Base-by-base conservation (phyloP, 1,140 invertebrate genomes). In the Harlomillsia oculata region DNA sequence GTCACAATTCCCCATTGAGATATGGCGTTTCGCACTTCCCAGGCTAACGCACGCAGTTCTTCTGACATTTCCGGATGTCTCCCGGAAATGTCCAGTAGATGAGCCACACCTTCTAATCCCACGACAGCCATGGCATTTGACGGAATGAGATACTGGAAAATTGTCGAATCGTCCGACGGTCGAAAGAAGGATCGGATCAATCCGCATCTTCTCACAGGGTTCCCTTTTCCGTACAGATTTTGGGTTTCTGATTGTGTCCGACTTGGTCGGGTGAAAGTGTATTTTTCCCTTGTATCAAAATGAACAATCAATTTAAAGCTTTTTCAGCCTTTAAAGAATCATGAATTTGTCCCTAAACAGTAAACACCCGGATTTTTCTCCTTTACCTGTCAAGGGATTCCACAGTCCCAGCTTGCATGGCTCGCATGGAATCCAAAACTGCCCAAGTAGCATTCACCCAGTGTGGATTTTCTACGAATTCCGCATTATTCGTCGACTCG, bases 151-250 rank as follows among this genome's bases (percentile, higher is more conserved):
- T 57, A 63, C 30, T 63, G 62, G 16, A 63, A 49, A 40, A 60
- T 55, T 0, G 62, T 60, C 0, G 62, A 55, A 32, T 63, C 62
- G 52, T 63, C 62, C 20, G 62, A 63, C 13, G 62, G 62, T 2
- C 62, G 26, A 51, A 63, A 63, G 37, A 63, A 63, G 5, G 62
- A 63, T 1, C 62, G 53, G 16, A 63, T 54, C 2, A 63, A 37
- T 9, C 62, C 62, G 29, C 62, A 63, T 30, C 54, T n/a, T 20
- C 56, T 59, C 0, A 55, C 62, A 11, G 62, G 62, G 32, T 63
- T 63, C 11, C 62, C 62, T 2, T 53, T 37, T 21, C 62, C 62
- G 29, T 57, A 60, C 20, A 63, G 54, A 45, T 63, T 63, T 16
- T 53, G 55, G 4, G 62, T 63, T 57, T 63, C 62, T 6, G 57